Evolutionary conservation across 1,140 invertebrate species (phyloP).

Genomic region (Zaprionus kolodkinae): DNA sequence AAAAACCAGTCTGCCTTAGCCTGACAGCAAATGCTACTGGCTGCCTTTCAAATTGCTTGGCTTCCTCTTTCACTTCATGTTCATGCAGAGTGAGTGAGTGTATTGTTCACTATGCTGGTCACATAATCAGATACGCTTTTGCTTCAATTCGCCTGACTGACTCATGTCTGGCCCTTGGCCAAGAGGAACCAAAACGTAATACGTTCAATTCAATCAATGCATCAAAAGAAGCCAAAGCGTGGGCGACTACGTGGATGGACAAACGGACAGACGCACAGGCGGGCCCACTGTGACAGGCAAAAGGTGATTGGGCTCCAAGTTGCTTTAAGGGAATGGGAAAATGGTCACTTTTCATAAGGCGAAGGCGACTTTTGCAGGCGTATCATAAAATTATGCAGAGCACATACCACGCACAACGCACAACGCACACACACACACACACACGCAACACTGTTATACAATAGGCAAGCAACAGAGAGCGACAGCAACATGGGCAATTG

Average conservation of each 20-base stretch:
- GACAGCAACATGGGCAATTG: conserved; percentile 63
- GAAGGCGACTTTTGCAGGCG: conserved; percentile 48
- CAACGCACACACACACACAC: conserved; percentile 53
- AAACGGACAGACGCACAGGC: conserved; percentile 7
- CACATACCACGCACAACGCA: conserved; percentile 74
- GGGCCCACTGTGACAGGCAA: conserved; percentile 13
- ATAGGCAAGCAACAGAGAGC: conserved; percentile 47
- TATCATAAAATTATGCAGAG: conserved; percentile 82
- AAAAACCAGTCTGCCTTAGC: background rate
- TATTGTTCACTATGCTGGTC: conserved; percentile 51
- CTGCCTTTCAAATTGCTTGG: conserved; percentile 1
- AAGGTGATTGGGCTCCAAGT: conserved; percentile 27
- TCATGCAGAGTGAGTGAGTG: background rate
- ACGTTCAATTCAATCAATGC: conserved; percentile 78
- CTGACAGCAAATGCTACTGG: background rate
- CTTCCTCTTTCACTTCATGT: background rate
- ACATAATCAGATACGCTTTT: conserved; percentile 53
- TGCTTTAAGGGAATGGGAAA: conserved; percentile 53
- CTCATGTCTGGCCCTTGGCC: conserved; percentile 66
- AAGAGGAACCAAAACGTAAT: conserved; percentile 53
- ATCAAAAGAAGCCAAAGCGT: conserved; percentile 54
- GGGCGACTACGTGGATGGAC: background rate
- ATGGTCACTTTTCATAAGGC: conserved; percentile 50
- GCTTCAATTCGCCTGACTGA: conserved; percentile 43
- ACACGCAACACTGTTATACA: conserved; percentile 66